phyloP scores from a whole-genome alignment of 2,888 invertebrate species.

The Furcula furcula region DNA sequence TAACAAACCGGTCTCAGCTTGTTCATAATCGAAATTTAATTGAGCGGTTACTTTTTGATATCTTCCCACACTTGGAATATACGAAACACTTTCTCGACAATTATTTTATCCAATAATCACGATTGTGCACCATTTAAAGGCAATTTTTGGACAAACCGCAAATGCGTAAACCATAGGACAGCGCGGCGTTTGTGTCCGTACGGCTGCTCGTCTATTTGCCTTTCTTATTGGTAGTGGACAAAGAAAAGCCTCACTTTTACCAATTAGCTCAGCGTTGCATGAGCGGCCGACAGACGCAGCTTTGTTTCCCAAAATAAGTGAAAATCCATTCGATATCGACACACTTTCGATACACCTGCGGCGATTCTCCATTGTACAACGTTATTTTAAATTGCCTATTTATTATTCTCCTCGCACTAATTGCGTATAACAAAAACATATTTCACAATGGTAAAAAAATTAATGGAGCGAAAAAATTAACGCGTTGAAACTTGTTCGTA shows the following conservation, averaged over 20 bases:
- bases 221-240: constrained; percentile 55
- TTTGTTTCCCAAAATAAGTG: constrained; percentile 73
- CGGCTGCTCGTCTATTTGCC: constrained; percentile 60
- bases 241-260: constrained; percentile 76
- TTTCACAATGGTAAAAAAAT: constrained; percentile 4
- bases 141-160: too few relatives aligned
- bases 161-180: constrained; percentile 38
- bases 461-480: constrained; percentile 7
- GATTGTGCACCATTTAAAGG: constrained; percentile 20
- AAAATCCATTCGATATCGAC: constrained; percentile 61
- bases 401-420: constrained; percentile 12
- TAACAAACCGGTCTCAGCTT: constrained; percentile 18
- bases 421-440: constrained; percentile 5
- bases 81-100: constrained; percentile 43
- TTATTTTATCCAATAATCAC: constrained; percentile 32
- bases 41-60: constrained; percentile 10
- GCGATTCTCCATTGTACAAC: constrained; percentile 26
- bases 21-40: constrained; percentile 15
- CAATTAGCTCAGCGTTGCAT: constrained; percentile 65
- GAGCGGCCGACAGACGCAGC: constrained; percentile 51
- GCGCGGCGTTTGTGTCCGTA: constrained; percentile 28
- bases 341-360: constrained; percentile 51
- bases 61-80: constrained; percentile 4
- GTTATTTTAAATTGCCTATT: constrained; percentile 7
- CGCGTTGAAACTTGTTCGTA: constrained; percentile 6